Evolutionary conservation across 1,140 invertebrate genomes (phyloP).

Genomic region (Piezodorus guildinii): DNA sequence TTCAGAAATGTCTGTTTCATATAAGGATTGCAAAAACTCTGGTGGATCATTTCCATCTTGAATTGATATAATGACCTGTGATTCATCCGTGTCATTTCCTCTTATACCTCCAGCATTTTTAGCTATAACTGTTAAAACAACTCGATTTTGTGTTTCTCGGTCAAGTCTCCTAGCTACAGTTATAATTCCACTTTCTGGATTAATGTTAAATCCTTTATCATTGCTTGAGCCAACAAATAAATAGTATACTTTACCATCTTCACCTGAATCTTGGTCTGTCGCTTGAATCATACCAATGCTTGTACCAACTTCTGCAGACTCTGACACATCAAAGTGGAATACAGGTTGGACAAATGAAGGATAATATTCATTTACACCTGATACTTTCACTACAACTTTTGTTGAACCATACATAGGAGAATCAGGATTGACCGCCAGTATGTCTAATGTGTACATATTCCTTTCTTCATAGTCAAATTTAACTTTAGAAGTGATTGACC

Average conservation of each 20-base stretch:
- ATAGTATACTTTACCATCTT: constrained; percentile 84
- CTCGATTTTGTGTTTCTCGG: constrained; percentile 79
- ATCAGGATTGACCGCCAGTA: constrained; percentile 79
- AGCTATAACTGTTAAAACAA: constrained; percentile 81
- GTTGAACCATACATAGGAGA: constrained; percentile 65
- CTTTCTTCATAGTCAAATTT: constrained; percentile 85
- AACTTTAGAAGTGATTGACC: constrained; percentile 59
- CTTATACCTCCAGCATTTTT: constrained; percentile 87
- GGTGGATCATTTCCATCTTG: constrained; percentile 94
- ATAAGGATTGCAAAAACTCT: constrained; percentile 65
- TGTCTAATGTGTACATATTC: constrained; percentile 60
- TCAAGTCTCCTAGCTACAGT: constrained; percentile 71
- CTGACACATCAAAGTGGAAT: constrained; percentile 88
- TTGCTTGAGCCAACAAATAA: constrained; percentile 87
- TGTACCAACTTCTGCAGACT: constrained; percentile 78
- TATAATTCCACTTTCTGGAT: constrained; percentile 71
- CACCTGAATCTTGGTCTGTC: constrained; percentile 82
- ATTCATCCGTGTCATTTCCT: constrained; percentile 90
- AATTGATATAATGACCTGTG: constrained; percentile 82
- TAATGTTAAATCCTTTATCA: constrained; percentile 79
- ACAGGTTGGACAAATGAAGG: constrained; percentile 83
- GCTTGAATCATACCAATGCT: constrained; percentile 77
- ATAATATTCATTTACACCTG: constrained; percentile 84
- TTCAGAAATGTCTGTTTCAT: constrained; percentile 68
- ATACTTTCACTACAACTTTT: constrained; percentile 62